Evolutionary conservation across 2,888 invertebrate species (phyloP).

Genomic region (Leptinotarsa juncta): DNA sequence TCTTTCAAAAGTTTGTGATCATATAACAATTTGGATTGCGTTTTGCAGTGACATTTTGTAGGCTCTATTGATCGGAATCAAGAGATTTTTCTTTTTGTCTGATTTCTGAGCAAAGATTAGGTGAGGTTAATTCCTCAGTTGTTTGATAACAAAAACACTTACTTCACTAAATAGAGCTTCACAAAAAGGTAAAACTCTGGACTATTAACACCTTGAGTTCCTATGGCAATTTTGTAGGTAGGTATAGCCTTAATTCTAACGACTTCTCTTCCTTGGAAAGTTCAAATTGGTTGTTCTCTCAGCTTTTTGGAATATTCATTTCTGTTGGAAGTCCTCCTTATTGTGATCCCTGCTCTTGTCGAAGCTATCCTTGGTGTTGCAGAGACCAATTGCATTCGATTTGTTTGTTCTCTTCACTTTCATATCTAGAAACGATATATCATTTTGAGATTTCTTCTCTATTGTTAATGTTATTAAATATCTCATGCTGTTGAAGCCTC

Average conservation of each 20-base stretch:
- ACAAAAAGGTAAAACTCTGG: constrained; percentile 87
- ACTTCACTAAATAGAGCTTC: constrained; percentile 78
- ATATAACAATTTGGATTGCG: constrained; percentile 92
- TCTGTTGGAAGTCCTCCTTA: too few species aligned
- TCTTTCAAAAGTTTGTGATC: constrained; percentile 89
- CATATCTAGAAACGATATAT: too few species aligned
- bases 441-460: too few species aligned
- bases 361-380: too few species aligned
- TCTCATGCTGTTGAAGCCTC: too few species aligned
- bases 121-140: constrained; percentile 87
- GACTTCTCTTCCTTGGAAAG: too few species aligned
- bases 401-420: too few species aligned
- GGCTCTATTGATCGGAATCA: constrained; percentile 87
- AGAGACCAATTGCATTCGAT: too few species aligned
- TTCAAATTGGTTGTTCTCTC: too few species aligned
- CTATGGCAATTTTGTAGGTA: constrained; percentile 96
- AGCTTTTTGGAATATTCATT: too few species aligned
- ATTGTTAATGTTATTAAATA: too few species aligned
- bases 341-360: too few species aligned
- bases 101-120: constrained; percentile 92
- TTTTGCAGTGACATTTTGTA: constrained; percentile 92
- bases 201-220: constrained; percentile 93
- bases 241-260: constrained; percentile 66
- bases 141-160: constrained; percentile 81
- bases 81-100: constrained; percentile 85